Evolutionary conservation across 1,140 invertebrate genomes (phyloP).

Genomic region (Chrysoperla carnea): DNA sequence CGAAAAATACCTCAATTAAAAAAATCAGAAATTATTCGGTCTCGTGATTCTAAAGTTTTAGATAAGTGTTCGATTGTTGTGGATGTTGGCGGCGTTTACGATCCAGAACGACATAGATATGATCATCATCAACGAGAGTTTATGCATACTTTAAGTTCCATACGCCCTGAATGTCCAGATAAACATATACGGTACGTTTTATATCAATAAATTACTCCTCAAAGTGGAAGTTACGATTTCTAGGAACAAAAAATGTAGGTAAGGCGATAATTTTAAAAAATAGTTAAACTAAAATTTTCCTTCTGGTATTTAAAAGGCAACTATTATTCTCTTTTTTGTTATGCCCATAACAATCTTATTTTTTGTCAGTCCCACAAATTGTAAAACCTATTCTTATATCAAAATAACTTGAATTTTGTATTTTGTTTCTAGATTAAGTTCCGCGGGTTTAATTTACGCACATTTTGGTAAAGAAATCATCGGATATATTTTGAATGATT

Average conservation of each 20-base stretch:
- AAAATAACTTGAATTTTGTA: background rate
- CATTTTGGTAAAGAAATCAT: constrained; percentile 80
- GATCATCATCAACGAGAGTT: constrained; percentile 89
- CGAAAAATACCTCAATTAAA: constrained; percentile 64
- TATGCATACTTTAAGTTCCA: constrained; percentile 31
- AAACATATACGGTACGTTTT: constrained; percentile 7
- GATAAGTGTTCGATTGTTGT: constrained; percentile 85
- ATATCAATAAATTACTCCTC: background rate
- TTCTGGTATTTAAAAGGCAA: too few relatives aligned
- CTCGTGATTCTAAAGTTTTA: constrained; percentile 37
- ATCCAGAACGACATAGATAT: constrained; percentile 58
- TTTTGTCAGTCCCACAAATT: too few relatives aligned
- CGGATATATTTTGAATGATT: constrained; percentile 25
- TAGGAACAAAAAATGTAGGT: constrained; percentile 19
- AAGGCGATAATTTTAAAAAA: constrained; percentile 3
- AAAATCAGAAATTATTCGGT: constrained; percentile 68
- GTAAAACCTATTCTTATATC: too few relatives aligned
- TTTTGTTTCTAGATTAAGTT: constrained; percentile 61
- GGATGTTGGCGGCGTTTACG: constrained; percentile 86
- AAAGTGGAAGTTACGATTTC: too few relatives aligned
- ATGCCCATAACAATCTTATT: too few relatives aligned
- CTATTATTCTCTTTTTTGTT: too few relatives aligned
- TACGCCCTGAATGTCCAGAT: constrained; percentile 31
- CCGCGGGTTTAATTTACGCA: constrained; percentile 85
- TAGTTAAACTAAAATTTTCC: too few relatives aligned